phyloP scores from a whole-genome alignment of 2,888 invertebrate species.

The Cerastis leucographa region DNA sequence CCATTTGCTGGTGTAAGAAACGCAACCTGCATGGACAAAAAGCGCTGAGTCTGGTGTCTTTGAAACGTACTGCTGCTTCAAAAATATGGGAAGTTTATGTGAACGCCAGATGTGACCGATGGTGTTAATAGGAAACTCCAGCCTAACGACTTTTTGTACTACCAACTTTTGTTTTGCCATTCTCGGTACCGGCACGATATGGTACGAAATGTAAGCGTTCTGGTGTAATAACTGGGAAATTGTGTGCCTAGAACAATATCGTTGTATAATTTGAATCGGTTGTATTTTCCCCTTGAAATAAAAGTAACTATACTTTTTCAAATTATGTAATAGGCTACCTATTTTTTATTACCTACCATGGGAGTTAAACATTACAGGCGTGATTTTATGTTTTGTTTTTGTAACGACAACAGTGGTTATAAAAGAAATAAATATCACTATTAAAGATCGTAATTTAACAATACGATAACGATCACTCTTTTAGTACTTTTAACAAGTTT shows the following conservation, averaged over 20 bases:
- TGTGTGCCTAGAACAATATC: constrained; percentile 28
- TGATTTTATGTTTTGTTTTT: background rate
- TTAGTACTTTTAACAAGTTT: background rate
- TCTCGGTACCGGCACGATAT: constrained; percentile 41
- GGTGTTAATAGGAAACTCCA: background rate
- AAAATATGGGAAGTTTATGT: background rate
- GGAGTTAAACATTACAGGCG: background rate
- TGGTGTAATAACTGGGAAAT: constrained; percentile 24
- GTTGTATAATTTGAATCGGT: constrained; percentile 11
- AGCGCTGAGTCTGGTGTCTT: background rate
- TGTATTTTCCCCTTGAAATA: constrained; percentile 17
- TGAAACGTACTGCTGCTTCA: background rate
- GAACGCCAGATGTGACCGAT: constrained; percentile 2
- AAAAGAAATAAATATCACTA: constrained; percentile 4
- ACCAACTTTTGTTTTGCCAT: constrained; percentile 18
- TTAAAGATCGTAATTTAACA: constrained; percentile 17
- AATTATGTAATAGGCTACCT: background rate
- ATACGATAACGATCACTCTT: constrained; percentile 10
- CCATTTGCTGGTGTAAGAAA: background rate
- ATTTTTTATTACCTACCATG: too few relatives aligned
- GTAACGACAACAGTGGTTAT: background rate
- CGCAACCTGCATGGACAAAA: background rate
- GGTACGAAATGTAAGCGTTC: constrained; percentile 28
- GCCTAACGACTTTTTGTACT: background rate
- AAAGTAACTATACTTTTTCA: background rate